Percentiles rank a stretch among this genome's conserved stretches.
Evolutionary conservation across 2,888 invertebrate species (phyloP).

Genomic region (Boloria euphrosyne): DNA sequence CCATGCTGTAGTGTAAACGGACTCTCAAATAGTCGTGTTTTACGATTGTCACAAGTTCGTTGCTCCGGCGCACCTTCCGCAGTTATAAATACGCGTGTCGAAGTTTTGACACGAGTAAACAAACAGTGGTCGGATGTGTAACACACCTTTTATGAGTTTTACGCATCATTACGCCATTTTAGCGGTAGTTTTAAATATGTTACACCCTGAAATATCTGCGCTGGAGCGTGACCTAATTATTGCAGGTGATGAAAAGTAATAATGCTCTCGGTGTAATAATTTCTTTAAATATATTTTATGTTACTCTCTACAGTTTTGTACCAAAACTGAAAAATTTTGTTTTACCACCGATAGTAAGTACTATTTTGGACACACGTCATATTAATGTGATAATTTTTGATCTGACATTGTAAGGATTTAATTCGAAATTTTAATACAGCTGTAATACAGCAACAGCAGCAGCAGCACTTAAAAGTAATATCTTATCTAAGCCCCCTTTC

Average conservation of each 20-base stretch:
- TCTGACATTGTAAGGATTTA: too few species aligned
- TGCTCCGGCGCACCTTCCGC: slow-evolving; percentile 77
- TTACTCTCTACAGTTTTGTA: too few species aligned
- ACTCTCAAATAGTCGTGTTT: slow-evolving; percentile 44
- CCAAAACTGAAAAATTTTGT: too few species aligned
- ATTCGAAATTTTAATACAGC: too few species aligned
- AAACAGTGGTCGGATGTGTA: slow-evolving; percentile 60
- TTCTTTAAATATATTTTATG: too few species aligned
- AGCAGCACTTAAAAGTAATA: too few species aligned
- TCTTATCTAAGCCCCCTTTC: too few species aligned
- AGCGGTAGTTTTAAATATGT: slow-evolving; percentile 38
- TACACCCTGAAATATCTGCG: slow-evolving; percentile 34
- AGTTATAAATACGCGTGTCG: slow-evolving; percentile 77
- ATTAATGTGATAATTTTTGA: too few species aligned
- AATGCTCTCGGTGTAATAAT: too few species aligned
- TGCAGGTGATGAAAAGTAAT: background rate
- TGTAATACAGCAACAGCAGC: too few species aligned
- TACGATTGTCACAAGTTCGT: slow-evolving; percentile 69
- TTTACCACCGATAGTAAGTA: too few species aligned
- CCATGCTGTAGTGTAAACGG: slow-evolving; percentile 17
- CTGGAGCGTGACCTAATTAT: slow-evolving; percentile 28
- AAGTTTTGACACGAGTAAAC: slow-evolving; percentile 79
- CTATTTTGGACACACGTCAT: too few species aligned
- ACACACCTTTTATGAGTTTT: slow-evolving; percentile 50
- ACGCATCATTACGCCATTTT: slow-evolving; percentile 50